phyloP scores from a whole-genome alignment of 1,140 invertebrate genomes.

The Lanistes nyassanus region DNA sequence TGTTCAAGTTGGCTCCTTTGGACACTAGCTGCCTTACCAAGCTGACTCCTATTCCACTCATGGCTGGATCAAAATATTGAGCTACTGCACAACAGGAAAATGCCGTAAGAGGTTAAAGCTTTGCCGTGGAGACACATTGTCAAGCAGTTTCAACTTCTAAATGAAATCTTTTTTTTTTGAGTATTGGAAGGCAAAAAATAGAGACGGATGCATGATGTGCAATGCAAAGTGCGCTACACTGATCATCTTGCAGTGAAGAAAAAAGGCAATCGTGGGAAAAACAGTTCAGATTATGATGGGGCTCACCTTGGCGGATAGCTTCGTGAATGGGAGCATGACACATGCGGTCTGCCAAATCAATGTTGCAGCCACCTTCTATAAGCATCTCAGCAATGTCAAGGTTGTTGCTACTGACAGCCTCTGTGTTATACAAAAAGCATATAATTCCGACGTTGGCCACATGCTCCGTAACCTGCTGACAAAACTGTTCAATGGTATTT shows the following conservation, averaged over 20 bases:
- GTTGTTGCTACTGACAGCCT: constrained; percentile 46
- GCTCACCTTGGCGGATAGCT: constrained; percentile 52
- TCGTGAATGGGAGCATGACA: constrained; percentile 54
- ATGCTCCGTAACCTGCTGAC: too few species aligned
- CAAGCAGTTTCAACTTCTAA: too few species aligned
- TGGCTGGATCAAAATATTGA: constrained; percentile 48
- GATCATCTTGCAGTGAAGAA: not conserved
- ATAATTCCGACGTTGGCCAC: too few species aligned
- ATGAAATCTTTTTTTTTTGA: too few species aligned
- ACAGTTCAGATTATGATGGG: not conserved
- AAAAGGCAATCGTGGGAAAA: not conserved
- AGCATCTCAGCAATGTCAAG: constrained; percentile 41
- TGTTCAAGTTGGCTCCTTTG: constrained; percentile 51
- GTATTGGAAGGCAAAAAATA: not conserved
- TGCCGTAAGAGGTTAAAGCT: not conserved
- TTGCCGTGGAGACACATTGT: too few species aligned
- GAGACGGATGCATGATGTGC: not conserved
- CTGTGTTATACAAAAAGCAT: constrained; percentile 33
- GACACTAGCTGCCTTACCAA: constrained; percentile 49
- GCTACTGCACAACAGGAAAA: constrained; percentile 39
- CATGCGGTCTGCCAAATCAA: constrained; percentile 46
- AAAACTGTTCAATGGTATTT: too few species aligned
- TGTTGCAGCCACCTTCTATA: constrained; percentile 46
- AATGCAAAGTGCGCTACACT: constrained; percentile 23
- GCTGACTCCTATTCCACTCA: constrained; percentile 33